phyloP scores from a whole-genome alignment of 2,888 invertebrate species.

The Globia sparganii region DNA sequence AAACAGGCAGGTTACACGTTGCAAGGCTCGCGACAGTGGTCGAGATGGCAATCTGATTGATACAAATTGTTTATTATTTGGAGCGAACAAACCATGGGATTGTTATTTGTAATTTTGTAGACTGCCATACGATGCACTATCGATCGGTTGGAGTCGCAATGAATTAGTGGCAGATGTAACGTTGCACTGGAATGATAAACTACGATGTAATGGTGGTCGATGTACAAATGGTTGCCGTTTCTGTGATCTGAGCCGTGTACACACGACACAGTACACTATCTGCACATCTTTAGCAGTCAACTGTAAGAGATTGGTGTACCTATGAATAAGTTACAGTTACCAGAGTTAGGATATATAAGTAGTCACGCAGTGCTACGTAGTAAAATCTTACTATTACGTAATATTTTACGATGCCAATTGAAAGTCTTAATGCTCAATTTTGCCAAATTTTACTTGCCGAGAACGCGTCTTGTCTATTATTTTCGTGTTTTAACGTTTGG shows the following conservation, averaged over 20 bases:
- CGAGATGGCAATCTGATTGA: slow-evolving; percentile 33
- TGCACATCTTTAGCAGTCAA: slow-evolving; percentile 72
- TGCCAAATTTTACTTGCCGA: slow-evolving; percentile 90
- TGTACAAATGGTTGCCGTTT: slow-evolving; percentile 62
- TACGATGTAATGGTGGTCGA: slow-evolving; percentile 25
- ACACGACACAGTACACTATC: slow-evolving; percentile 67
- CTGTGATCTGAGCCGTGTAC: slow-evolving; percentile 68
- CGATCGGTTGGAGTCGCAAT: slow-evolving; percentile 11
- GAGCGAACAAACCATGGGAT: slow-evolving; percentile 38
- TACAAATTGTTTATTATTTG: slow-evolving; percentile 37
- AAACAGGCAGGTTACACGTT: slow-evolving; percentile 59
- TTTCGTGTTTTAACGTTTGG: slow-evolving; percentile 77
- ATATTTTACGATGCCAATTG: slow-evolving; percentile 86
- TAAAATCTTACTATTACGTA: slow-evolving; percentile 81
- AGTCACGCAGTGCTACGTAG: slow-evolving; percentile 84
- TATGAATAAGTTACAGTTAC: slow-evolving; percentile 88
- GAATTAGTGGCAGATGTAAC: slow-evolving; percentile 13
- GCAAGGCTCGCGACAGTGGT: slow-evolving; percentile 26
- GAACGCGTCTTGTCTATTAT: slow-evolving; percentile 84
- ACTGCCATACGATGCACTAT: slow-evolving; percentile 27
- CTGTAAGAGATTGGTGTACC: slow-evolving; percentile 80
- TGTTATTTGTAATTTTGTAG: slow-evolving; percentile 46
- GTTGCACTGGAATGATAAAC: slow-evolving; percentile 26
- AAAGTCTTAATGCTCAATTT: slow-evolving; percentile 90
- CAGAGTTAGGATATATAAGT: slow-evolving; percentile 86